phyloP scores from a whole-genome alignment of 2,797 vertebrate genomes.

The Bufotes viridis region DNA sequence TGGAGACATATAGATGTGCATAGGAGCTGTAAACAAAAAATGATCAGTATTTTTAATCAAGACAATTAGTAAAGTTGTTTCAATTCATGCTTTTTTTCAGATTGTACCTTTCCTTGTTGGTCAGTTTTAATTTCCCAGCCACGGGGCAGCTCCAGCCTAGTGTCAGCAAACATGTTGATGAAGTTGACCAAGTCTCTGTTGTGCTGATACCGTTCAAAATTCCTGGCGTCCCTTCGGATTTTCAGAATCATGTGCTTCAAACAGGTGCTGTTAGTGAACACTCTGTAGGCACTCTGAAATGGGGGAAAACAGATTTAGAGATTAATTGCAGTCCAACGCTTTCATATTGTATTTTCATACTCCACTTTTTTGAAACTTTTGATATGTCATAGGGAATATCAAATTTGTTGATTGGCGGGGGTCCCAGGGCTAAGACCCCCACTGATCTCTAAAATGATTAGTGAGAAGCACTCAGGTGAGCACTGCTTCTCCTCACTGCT shows the following conservation, averaged over 20 bases:
- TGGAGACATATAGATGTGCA: not conserved
- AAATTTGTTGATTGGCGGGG: too few relatives aligned
- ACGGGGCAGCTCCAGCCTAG: slow-evolving; percentile 88
- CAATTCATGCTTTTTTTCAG: not conserved
- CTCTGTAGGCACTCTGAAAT: slow-evolving; percentile 89
- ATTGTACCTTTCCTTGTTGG: slow-evolving; percentile 91
- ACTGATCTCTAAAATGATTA: too few relatives aligned
- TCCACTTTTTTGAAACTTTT: too few relatives aligned
- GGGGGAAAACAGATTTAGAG: not conserved
- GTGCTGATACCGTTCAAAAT: slow-evolving; percentile 97
- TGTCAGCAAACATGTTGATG: slow-evolving; percentile 96
- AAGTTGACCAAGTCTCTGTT: slow-evolving; percentile 96
- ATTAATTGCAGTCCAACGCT: not conserved
- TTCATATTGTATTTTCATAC: not conserved
- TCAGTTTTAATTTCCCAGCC: slow-evolving; percentile 98
- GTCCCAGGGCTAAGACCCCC: too few relatives aligned
- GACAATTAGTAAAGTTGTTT: too few relatives aligned
- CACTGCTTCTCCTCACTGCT: too few relatives aligned
- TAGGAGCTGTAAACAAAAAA: too few relatives aligned
- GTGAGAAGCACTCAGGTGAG: too few relatives aligned
- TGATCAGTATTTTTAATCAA: too few relatives aligned
- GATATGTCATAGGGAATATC: too few relatives aligned
- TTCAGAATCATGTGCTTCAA: slow-evolving; percentile 98
- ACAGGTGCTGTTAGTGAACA: slow-evolving; percentile 96
- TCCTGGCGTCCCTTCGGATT: slow-evolving; percentile 93